Conservation (phyloP, 2,797 vertebrate species). For the Enteromius afrohamiltoni region DNA sequence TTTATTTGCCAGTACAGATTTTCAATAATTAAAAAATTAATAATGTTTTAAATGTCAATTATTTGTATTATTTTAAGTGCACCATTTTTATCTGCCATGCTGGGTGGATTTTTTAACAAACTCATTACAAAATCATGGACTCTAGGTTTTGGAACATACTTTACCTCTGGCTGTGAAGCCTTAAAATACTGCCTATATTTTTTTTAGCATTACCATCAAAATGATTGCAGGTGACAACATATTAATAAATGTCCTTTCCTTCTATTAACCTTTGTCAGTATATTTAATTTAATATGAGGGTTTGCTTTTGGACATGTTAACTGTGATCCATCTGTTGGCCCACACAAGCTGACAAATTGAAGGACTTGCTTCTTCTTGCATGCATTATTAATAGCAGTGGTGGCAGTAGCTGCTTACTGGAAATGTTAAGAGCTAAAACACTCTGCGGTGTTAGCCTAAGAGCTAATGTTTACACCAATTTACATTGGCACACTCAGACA, state of each 20-base stretch:
- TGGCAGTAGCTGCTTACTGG: constrained; percentile 15
- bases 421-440: constrained; percentile 34
- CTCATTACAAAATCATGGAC: background rate
- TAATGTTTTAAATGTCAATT: too few relatives aligned
- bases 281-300: constrained; percentile 34
- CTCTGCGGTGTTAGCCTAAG: constrained; percentile 16
- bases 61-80: too few relatives aligned
- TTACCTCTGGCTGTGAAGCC: constrained; percentile 4
- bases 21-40: too few relatives aligned
- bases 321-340: constrained; percentile 49
- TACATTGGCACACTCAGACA: constrained; percentile 42
- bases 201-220: constrained; percentile 34
- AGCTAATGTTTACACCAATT: constrained; percentile 53
- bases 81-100: background rate
- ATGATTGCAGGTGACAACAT: constrained; percentile 49
- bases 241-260: constrained; percentile 46
- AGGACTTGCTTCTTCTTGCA: constrained; percentile 34
- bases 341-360: constrained; percentile 16
- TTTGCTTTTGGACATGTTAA: constrained; percentile 31
- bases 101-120: background rate
- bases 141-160: background rate
- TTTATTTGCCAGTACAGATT: too few relatives aligned
- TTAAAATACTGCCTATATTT: background rate
- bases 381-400: constrained; percentile 46
- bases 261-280: constrained; percentile 51